Evolutionary conservation across 2,888 invertebrate species (phyloP), one percentile per base, ranked within the genome.

Genomic region (Tetragnatha montana): DNA sequence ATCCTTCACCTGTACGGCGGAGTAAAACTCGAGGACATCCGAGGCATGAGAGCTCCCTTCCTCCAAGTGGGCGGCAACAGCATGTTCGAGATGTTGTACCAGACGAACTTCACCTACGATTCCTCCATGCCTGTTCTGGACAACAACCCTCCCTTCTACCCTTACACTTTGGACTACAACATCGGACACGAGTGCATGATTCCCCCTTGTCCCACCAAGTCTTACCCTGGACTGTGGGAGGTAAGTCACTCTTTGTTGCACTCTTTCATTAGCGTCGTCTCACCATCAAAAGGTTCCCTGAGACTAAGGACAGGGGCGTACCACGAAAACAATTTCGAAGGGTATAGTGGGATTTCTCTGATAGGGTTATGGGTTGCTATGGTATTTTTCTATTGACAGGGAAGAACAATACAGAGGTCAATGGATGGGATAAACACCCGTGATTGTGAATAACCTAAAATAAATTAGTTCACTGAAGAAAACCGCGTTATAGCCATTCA

Each of bases 41-140:
- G 97, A 93, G 98, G 98, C 92, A 98, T 98, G 98, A 95, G 98
- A 93, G 98, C 98, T 10, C 98, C 98, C 21, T 98, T 98, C 95
- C 95, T 98, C 89, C 93, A 96, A 95, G 96, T 98, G 89, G 98
- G 98, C 82, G 98, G 98, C 79, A 98, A 98, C 94, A 97, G 97
- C 94, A 98, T 98, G 98, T 98, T 98, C 94, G 97, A 98, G 94
- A 98, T 98, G 98, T 95, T 98, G 92, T 96, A 97, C 94, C 98
- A 98, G 93, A 96, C 97, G 0, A 98, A 98, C 94, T 98, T 98
- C 94, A 98, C 98, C 0, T 98, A 98, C 93, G 98, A 98, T 93
- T 98, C 98, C 0, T 98, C 98, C 10, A 96, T 98, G 96, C 98
- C 98, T 0, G 97, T 98, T 91, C 97, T 98, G 93, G 98, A 98